Percentiles rank a stretch among this genome's conserved stretches.
These are phyloP conservation scores for Cerastis rubricosa DNA, from an alignment of 2,888 invertebrate genomes.

Conservation along the genomic window DNA sequence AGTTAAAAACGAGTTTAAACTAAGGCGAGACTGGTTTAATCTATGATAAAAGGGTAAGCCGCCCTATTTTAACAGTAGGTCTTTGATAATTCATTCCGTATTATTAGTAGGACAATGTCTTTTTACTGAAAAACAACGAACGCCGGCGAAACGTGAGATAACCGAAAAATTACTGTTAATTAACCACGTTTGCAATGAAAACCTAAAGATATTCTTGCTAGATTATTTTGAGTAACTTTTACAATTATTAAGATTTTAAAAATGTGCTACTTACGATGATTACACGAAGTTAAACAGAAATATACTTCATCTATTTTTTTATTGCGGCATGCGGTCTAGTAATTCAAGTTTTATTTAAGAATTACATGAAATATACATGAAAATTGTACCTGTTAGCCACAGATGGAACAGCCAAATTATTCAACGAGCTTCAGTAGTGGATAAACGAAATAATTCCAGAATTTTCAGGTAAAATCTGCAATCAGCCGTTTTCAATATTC, in stretches of 20 bases:
- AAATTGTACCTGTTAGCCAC: constrained; percentile 25
- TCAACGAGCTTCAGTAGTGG: neutral
- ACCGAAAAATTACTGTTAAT: neutral
- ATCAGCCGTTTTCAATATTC: constrained; percentile 26
- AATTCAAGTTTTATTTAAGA: neutral
- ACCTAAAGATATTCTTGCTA: neutral
- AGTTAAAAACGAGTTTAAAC: neutral
- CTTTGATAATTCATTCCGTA: neutral
- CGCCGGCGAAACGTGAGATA: constrained; percentile 12
- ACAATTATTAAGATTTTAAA: neutral
- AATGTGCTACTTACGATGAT: neutral
- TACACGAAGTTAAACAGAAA: neutral
- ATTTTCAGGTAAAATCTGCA: constrained; percentile 27
- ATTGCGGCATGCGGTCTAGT: constrained; percentile 37
- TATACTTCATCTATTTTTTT: constrained; percentile 2
- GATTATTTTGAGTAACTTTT: neutral
- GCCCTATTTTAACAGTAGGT: neutral
- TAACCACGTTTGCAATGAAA: neutral
- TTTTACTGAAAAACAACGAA: neutral
- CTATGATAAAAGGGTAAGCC: no score
- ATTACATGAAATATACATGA: neutral
- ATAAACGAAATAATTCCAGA: constrained; percentile 21
- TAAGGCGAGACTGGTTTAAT: no score
- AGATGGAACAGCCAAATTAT: neutral
- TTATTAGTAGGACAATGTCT: neutral